These are phyloP conservation scores for Trigoniulus corallinus DNA, from an alignment of 1,140 invertebrate species.

Conservation along the genomic window DNA sequence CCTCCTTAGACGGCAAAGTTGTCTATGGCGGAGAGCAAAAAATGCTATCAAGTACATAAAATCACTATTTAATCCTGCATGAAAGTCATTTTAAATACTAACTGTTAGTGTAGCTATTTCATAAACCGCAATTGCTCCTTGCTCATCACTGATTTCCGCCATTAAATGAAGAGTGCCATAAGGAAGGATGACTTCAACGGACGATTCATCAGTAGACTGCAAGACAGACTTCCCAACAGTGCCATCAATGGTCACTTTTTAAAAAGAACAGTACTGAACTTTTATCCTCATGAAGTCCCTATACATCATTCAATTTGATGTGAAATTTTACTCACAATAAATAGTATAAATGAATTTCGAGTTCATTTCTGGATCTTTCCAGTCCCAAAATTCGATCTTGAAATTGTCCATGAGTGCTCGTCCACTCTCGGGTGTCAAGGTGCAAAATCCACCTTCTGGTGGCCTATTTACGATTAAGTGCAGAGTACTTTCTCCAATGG, in stretches of 20 bases:
- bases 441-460: constrained; percentile 17
- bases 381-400: constrained; percentile 13
- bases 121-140: not conserved
- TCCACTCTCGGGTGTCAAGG: constrained; percentile 13
- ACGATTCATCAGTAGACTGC: not conserved
- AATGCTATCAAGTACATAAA: not conserved
- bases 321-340: not conserved
- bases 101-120: not conserved
- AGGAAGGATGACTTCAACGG: not conserved
- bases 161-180: not conserved
- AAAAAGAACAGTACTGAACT: not conserved
- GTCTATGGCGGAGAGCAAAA: not conserved
- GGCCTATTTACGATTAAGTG: constrained; percentile 20
- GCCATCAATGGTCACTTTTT: not conserved
- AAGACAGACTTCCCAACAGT: not conserved
- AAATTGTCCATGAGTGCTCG: constrained; percentile 17
- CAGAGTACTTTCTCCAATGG: constrained; percentile 16
- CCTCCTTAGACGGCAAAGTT: not conserved
- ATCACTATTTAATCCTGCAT: not conserved
- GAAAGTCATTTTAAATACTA: not conserved
- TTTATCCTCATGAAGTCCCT: too few species aligned
- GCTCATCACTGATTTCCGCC: not conserved
- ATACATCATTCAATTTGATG: too few species aligned
- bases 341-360: not conserved
- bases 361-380: constrained; percentile 17